Percentiles rank a stretch among this genome's conserved stretches.
Conservation (phyloP, 2,113 vertebrate genomes). For the Cyprichromis sp. region DNA sequence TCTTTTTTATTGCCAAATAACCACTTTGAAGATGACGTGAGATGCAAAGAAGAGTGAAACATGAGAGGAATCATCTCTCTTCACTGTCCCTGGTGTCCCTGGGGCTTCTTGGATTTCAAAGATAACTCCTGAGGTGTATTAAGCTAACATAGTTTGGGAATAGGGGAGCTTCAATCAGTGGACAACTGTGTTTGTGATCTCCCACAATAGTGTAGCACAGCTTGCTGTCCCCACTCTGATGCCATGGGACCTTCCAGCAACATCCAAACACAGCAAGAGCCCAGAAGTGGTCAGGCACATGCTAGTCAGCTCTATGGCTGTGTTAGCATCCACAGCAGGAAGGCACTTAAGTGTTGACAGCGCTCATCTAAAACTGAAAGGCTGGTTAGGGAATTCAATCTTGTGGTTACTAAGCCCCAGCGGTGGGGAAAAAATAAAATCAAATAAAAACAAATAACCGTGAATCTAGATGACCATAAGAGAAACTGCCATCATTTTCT, state of each 20-base stretch:
- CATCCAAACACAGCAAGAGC: neutral
- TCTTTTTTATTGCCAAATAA: slow-evolving; percentile 17
- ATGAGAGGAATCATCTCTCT: slow-evolving; percentile 5
- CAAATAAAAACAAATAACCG: neutral
- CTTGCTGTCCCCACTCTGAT: neutral
- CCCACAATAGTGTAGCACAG: neutral
- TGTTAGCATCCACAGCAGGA: slow-evolving; percentile 12
- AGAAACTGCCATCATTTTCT: neutral
- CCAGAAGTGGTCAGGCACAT: neutral
- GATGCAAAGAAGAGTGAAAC: slow-evolving; percentile 20
- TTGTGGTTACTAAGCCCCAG: neutral
- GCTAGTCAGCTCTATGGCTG: neutral
- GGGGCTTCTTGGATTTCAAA: neutral
- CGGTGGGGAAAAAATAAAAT: neutral
- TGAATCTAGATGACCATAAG: neutral
- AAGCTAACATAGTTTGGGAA: slow-evolving; percentile 52
- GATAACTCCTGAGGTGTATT: slow-evolving; percentile 23
- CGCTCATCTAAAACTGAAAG: neutral
- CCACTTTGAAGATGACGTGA: neutral
- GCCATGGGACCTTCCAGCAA: neutral
- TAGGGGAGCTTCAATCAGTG: neutral
- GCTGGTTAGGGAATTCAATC: slow-evolving; percentile 4
- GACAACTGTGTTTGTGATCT: slow-evolving; percentile 13
- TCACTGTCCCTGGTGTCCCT: neutral
- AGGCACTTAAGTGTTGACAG: slow-evolving; percentile 1